Base-by-base conservation (phyloP, 2,888 invertebrate species). In the Aspidiotus destructor region DNA sequence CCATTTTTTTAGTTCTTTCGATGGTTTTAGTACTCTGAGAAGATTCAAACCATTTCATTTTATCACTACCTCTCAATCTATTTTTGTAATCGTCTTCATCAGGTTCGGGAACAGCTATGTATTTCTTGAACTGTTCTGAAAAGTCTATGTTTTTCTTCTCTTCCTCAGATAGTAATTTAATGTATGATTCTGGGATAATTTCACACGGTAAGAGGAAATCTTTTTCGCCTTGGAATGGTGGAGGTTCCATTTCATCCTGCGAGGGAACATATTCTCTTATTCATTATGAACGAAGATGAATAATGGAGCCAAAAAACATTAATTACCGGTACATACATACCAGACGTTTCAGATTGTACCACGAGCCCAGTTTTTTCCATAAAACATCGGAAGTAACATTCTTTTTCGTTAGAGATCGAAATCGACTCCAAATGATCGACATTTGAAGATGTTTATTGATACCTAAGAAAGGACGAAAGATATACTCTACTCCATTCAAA, bases 21-120 rank as follows among this genome's bases (percentile, higher is more conserved):
- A 9, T 58, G 11, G 40, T 48, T 40, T 67, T 67, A 8, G 10
- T 40, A 28, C 8, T 9, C 10, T 48, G 48, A 15, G 67, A 28
- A 40, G n/a, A 48, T 41, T 67, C 67, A 57, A 67, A 67, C 67
- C 67, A 67, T 67, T 67, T 67, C 60, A 67, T 11, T 52, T 48
- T 67, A 8, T 67, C 67, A 11, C 48, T 67, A 11, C 67, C 67
- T 60, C 60, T 67, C 52, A 67, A 17, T 65, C 48, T 67, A 13
- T 17, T 28, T 40, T 57, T 48, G 7, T 52, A 41, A 52, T 67
- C 67, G 15, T 67, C 67, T 16, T 67, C 67, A 17, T 67, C 67
- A 9, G 48, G 58, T n/a, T 67, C 60, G 40, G n/a, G 13, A 8
- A 15, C 40, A 10, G 15, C 44, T 42, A 67, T 41, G 15, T 48